Evolutionary conservation across 2,113 vertebrate species (phyloP).

Genomic region (Coryphaenoides rupestris): DNA sequence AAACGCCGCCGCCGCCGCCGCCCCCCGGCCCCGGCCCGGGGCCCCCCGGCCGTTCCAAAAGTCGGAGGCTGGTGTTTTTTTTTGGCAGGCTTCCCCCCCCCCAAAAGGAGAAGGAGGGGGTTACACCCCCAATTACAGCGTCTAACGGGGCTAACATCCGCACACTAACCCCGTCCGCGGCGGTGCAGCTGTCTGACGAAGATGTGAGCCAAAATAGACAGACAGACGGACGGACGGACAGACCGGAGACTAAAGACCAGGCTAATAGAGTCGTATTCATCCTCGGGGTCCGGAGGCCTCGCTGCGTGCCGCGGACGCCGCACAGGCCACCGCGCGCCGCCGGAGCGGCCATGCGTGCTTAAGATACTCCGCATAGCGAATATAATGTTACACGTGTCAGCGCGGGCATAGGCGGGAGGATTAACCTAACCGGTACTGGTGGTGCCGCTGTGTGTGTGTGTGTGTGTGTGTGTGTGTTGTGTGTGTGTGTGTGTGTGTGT

Average conservation of each 20-base stretch:
- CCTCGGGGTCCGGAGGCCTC: conserved; percentile 48
- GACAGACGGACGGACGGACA: no score
- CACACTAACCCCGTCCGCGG: conserved; percentile 41
- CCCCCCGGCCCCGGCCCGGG: no score
- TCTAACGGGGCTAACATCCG: conserved; percentile 58
- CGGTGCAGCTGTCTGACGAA: conserved; percentile 63
- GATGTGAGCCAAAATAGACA: conserved; percentile 69
- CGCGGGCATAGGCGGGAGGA: conserved; percentile 33
- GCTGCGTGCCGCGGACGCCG: conserved; percentile 61
- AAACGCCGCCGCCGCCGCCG: conserved; percentile 30
- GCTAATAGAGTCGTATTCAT: conserved; percentile 18
- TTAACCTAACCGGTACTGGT: conserved; percentile 46
- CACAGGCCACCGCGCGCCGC: conserved; percentile 68
- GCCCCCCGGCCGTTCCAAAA: no score
- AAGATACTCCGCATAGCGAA: conserved; percentile 55
- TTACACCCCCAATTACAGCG: conserved; percentile 66
- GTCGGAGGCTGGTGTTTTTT: conserved; percentile 29
- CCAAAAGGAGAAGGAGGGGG: no score
- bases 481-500: no score
- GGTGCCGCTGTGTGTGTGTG: no score
- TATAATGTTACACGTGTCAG: conserved; percentile 27
- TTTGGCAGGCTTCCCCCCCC: no score
- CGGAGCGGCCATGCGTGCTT: conserved; percentile 41
- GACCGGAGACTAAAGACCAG: no score
- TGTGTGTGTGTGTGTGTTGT: no score